Conservation (phyloP, 1,140 invertebrate species). For the Drosophila rhopaloa region DNA sequence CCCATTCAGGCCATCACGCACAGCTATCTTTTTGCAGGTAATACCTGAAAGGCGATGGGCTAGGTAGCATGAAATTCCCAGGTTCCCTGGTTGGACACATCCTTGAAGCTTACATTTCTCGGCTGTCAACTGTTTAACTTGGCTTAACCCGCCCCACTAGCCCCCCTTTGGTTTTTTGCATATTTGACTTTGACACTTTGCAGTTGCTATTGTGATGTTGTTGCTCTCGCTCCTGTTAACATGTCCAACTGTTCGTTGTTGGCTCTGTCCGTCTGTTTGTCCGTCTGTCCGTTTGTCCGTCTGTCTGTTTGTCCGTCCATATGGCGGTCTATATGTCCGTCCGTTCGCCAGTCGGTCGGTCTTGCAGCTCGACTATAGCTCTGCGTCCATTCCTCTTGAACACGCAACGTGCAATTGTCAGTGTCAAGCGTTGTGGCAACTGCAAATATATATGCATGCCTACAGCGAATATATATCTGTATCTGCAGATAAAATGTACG, state of each 20-base stretch:
- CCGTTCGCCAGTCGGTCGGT: slow-evolving; percentile 11
- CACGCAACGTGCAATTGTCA: slow-evolving; percentile 77
- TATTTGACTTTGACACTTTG: slow-evolving; percentile 80
- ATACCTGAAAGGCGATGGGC: slow-evolving; percentile 12
- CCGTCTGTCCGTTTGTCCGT: slow-evolving; percentile 3
- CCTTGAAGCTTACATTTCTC: slow-evolving; percentile 80
- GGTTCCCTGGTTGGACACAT: slow-evolving; percentile 54
- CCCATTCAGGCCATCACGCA: slow-evolving; percentile 26
- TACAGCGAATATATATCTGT: slow-evolving; percentile 8
- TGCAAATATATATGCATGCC: slow-evolving; percentile 34
- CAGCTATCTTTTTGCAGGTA: slow-evolving; percentile 25
- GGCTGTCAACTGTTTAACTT: slow-evolving; percentile 80
- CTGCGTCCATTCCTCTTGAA: slow-evolving; percentile 67
- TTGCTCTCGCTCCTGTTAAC: slow-evolving; percentile 58
- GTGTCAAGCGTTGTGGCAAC: slow-evolving; percentile 58
- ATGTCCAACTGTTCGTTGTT: slow-evolving; percentile 48
- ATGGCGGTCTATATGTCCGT: slow-evolving; percentile 3
- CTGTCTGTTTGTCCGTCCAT: slow-evolving; percentile 2
- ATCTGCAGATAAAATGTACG: slow-evolving; percentile 9
- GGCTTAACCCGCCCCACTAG: slow-evolving; percentile 14
- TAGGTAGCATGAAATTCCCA: slow-evolving; percentile 54
- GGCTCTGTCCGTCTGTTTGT: slow-evolving; percentile 12
- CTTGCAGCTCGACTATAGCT: slow-evolving; percentile 20
- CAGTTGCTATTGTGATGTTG: slow-evolving; percentile 53
- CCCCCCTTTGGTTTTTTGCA: slow-evolving; percentile 42